Base-by-base conservation (phyloP, 2,888 invertebrate species). In the Agrochola lychnidis region DNA sequence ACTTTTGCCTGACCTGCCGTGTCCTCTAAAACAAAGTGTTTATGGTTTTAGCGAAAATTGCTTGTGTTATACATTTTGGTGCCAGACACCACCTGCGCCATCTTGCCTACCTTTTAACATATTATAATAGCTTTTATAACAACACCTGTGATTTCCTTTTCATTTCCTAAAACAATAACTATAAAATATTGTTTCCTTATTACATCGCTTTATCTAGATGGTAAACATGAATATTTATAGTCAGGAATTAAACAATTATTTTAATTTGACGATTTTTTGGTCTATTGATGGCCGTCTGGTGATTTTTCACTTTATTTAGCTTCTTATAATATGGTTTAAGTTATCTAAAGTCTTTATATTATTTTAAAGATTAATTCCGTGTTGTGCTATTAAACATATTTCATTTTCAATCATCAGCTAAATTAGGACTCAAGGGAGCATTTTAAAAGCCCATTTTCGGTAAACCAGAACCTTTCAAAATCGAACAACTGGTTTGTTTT, bases 41-140 rank as follows among this genome's bases (percentile, higher is more conserved):
- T 42, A 45, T 51, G 69, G 71, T 85, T 70, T 76, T 62, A 73
- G 59, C 53, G 61, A 45, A 78, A 73, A 82, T 82, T 84, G 61
- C 22, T 62, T 53, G 68, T 53, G 45, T 68, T 68, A 56, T 72
- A 69, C 53, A 57, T 67, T 73, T 73, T 48, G 51, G 57, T 67
- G 14, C 70, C 62, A 74, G 70, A 70, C 67, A 70, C 57, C 74
- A 84, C 40, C 70, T 84, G 81, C 57, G 64, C n/a, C 14, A 62
- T 22, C n/a, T 56, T 66, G 48, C 64, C 40, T 68, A 30, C 10
- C 10, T 57, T 78, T 59, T 42, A 48, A 73, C 30, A 70, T 36
- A 30, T 9, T 74, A 40, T 56, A 53, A 73, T 45, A 63, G 22
- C 45, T 70, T 56, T 70, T 19, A 61, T 59, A 61, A 61, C 4